phyloP scores from a whole-genome alignment of 1,140 invertebrate species.

The Tetraneura akinire region DNA sequence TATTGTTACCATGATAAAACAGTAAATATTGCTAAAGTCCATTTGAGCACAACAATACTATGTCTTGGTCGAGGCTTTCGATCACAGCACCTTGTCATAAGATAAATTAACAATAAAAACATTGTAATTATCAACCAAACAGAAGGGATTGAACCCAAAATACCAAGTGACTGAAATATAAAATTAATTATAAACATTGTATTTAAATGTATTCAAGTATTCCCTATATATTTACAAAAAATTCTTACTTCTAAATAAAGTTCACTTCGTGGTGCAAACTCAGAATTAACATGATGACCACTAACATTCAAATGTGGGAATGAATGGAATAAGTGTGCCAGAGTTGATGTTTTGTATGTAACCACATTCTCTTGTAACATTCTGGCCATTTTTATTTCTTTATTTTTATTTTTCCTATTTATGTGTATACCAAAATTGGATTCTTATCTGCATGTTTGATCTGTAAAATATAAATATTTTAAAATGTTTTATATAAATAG shows the following conservation, averaged over 20 bases:
- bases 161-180: conserved; percentile 77
- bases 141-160: conserved; percentile 86
- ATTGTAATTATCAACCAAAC: conserved; percentile 86
- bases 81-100: conserved; percentile 92
- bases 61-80: conserved; percentile 80
- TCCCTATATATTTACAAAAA: conserved; percentile 14
- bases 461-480: conserved; percentile 28
- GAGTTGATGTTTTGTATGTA: conserved; percentile 76
- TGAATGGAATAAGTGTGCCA: conserved; percentile 81
- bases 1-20: conserved; percentile 60
- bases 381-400: conserved; percentile 45
- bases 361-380: conserved; percentile 53
- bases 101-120: conserved; percentile 82
- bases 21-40: conserved; percentile 77
- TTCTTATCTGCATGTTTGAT: conserved; percentile 33
- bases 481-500: neutral
- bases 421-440: neutral
- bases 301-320: conserved; percentile 86
- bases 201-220: neutral
- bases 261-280: conserved; percentile 83
- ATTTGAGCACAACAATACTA: conserved; percentile 83
- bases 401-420: neutral
- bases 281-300: conserved; percentile 83
- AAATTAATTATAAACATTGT: conserved; percentile 51
- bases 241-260: conserved; percentile 83